These are phyloP conservation scores for Bergia puertoricense DNA, from an alignment of 92 coral and sea anemone species.

Conservation along the genomic window DNA sequence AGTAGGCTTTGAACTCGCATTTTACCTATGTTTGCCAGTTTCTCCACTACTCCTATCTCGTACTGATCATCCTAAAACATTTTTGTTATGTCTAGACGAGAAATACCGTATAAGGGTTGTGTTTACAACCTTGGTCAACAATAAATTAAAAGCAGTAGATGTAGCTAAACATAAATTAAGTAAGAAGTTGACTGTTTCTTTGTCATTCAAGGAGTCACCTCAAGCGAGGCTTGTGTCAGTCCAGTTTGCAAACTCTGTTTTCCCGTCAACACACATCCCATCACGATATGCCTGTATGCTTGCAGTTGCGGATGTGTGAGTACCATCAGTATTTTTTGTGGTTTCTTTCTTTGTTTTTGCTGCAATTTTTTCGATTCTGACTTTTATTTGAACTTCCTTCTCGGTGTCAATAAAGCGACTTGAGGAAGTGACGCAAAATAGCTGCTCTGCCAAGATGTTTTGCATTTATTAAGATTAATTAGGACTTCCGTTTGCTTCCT, in stretches of 20 bases:
- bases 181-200: not conserved
- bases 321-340: not conserved
- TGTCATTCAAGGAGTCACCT: conserved; percentile 65
- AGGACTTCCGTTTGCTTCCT: not conserved
- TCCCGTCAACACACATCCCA: conserved; percentile 78
- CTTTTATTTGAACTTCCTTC: not conserved
- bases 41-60: too few species aligned
- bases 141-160: too few species aligned
- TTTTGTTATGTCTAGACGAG: too few species aligned
- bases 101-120: too few species aligned
- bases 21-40: too few species aligned
- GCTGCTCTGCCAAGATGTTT: too few species aligned
- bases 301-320: conserved; percentile 89
- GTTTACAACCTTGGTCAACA: too few species aligned
- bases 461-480: not conserved
- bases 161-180: not conserved
- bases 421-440: not conserved
- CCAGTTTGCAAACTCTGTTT: conserved; percentile 93
- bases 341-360: not conserved
- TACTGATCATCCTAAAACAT: too few species aligned
- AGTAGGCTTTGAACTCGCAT: too few species aligned
- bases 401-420: not conserved
- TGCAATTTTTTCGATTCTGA: not conserved
- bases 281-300: conserved; percentile 95
- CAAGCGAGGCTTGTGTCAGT: conserved; percentile 98